Percentiles rank a stretch among this genome's conserved stretches.
Conservation (phyloP, 2,888 invertebrate genomes). For the Melinaea menophilus region DNA sequence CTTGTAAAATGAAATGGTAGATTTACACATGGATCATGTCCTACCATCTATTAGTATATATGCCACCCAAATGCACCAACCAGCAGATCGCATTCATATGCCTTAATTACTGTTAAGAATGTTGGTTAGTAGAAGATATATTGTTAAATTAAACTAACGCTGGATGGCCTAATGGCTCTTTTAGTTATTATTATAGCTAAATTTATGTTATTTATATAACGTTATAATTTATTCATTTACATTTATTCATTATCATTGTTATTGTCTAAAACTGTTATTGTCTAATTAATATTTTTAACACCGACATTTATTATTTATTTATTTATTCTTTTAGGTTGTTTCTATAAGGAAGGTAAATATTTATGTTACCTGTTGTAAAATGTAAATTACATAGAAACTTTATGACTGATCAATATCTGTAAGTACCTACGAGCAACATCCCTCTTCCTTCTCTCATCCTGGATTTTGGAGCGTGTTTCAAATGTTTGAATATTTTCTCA, state of each 20-base stretch:
- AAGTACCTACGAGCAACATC: conserved; percentile 10
- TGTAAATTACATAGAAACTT: too few species aligned
- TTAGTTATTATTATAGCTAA: too few species aligned
- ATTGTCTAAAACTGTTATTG: too few species aligned
- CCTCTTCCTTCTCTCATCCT: conserved; percentile 6
- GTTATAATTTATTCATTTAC: too few species aligned
- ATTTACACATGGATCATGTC: conserved; percentile 20
- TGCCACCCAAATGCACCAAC: conserved; percentile 41
- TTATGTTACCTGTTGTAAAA: too few species aligned
- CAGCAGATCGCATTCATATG: conserved; percentile 59
- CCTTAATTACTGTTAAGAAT: conserved; percentile 44
- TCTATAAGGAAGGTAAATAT: too few species aligned
- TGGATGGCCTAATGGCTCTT: too few species aligned
- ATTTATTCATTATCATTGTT: too few species aligned
- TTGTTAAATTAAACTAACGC: conserved; percentile 10
- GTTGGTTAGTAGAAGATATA: conserved; percentile 33
- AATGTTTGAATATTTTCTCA: neutral
- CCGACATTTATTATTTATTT: too few species aligned
- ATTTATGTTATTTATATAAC: too few species aligned
- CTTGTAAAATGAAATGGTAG: conserved; percentile 11
- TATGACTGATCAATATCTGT: conserved; percentile 20
- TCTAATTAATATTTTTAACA: too few species aligned
- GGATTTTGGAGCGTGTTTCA: neutral
- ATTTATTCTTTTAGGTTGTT: too few species aligned
- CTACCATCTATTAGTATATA: conserved; percentile 55